Base-by-base conservation (phyloP, 2,797 vertebrate genomes). In the Mormyrus hasselquistii region DNA sequence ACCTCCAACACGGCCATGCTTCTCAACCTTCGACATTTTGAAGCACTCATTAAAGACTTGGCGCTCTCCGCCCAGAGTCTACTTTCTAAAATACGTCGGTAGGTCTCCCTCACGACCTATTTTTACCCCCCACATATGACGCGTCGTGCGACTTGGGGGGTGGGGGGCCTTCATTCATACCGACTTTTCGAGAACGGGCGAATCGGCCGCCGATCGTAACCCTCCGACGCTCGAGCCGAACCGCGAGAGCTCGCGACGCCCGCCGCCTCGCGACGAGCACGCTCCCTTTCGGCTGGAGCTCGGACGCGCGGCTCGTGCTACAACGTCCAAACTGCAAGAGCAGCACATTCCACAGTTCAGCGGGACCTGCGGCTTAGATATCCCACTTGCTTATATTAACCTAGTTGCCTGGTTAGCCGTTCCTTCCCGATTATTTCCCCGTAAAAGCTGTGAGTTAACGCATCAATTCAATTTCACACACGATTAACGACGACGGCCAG, bases 71-170 rank as follows among this genome's bases (percentile, higher is more conserved):
- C 83, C 65, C 29, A 69, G 10, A 47, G 88, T 57, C 83, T 19
- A 50, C 55, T 52, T 62, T 65, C 52, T 10, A 62, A 65, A 57
- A 76, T 59, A 25, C 88, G 69, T 22, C 38, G 55, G 52, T 49
- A 89, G 73, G 29, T 76, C 88, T 49, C 49, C 47, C 88, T 89
- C 83, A 25, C 88, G 82, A 86, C 41, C 59, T 89, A 89, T 89
- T 89, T 89, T 86, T 89, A 89, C 55, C 82, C 55, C 79, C 65
- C 12, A 4, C 55, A 34, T 59, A 85, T 89, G 88, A 89, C 88
- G 88, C 62, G 79, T 89, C 88, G 84, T 44, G 65, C 29, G 65
- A 73, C 65, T 22, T 1, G 29, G 65, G 25, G 7, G 59, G 41
- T n/a, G 41, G 2, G 25, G 55, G n/a, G 57, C 4, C 6, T 89